Conservation (phyloP, 1,140 invertebrate genomes). For the Solen grandis region DNA sequence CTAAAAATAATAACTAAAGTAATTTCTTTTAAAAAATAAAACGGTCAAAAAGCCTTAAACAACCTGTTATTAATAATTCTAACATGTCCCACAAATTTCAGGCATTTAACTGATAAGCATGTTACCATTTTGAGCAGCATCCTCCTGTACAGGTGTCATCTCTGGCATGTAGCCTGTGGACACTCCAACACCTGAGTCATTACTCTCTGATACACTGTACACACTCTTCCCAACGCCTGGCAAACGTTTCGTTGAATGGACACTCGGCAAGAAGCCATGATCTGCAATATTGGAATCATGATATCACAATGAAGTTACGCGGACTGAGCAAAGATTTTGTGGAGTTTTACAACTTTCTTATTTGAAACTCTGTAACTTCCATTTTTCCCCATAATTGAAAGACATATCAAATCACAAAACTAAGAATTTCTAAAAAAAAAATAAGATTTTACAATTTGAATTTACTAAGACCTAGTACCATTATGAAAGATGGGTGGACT, state of each 20-base stretch:
- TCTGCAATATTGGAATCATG: too few species aligned
- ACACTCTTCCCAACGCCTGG: constrained; percentile 14
- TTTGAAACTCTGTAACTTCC: too few species aligned
- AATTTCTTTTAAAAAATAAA: background rate
- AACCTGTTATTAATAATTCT: background rate
- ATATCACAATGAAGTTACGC: too few species aligned
- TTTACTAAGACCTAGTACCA: too few species aligned
- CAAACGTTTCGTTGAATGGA: background rate
- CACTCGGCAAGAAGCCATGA: background rate
- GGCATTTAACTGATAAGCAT: background rate
- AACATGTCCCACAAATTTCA: background rate
- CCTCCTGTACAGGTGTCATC: constrained; percentile 66
- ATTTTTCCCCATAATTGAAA: too few species aligned
- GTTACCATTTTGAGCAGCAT: constrained; percentile 22
- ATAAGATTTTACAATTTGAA: too few species aligned
- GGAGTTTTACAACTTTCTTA: too few species aligned
- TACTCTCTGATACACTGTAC: constrained; percentile 63
- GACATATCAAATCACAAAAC: too few species aligned
- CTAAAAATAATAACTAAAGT: background rate
- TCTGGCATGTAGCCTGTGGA: constrained; percentile 58
- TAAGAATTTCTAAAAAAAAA: too few species aligned
- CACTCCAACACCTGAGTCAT: constrained; percentile 65
- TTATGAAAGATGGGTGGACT: too few species aligned
- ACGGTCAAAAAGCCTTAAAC: background rate
- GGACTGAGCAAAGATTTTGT: too few species aligned